Conservation (phyloP, 2,797 vertebrate genomes). For the Crypturellus tataupa region DNA sequence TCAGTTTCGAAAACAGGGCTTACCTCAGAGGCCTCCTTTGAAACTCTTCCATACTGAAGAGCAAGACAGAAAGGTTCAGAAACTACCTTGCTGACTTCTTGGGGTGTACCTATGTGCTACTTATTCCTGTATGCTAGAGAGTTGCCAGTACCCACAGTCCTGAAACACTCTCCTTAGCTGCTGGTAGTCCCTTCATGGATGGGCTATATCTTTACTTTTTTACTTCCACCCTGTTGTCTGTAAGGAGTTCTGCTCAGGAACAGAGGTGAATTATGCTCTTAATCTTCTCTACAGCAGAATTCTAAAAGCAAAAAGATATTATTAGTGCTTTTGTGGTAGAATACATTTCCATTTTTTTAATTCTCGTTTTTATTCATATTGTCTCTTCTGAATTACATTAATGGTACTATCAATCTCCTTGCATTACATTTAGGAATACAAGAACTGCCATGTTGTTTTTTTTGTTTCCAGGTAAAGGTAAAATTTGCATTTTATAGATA, state of each 20-base stretch:
- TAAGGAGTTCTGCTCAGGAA: background rate
- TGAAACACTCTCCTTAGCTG: background rate
- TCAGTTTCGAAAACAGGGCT: background rate
- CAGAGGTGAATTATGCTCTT: background rate
- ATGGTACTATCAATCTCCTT: slow-evolving; percentile 4
- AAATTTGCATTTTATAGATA: background rate
- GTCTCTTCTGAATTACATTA: background rate
- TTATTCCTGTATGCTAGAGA: background rate
- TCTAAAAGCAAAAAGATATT: background rate
- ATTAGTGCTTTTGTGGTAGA: slow-evolving; percentile 6
- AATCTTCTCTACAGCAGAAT: slow-evolving; percentile 15
- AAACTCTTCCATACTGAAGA: background rate
- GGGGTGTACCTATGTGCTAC: background rate
- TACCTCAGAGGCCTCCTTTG: rapidly evolving
- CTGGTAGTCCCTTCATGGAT: background rate
- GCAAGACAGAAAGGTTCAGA: background rate
- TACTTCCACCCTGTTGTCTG: background rate
- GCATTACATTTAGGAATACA: background rate
- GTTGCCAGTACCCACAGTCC: background rate
- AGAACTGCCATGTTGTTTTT: background rate
- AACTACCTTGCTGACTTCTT: background rate
- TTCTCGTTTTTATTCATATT: slow-evolving; percentile 23
- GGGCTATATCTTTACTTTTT: background rate
- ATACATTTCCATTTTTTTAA: slow-evolving; percentile 20
- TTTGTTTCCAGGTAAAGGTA: background rate